A percentile compares a stretch with the other conserved stretches of the same genome.
Conservation (phyloP, 2,113 vertebrate genomes). For the Nyctibius bracteatus region DNA sequence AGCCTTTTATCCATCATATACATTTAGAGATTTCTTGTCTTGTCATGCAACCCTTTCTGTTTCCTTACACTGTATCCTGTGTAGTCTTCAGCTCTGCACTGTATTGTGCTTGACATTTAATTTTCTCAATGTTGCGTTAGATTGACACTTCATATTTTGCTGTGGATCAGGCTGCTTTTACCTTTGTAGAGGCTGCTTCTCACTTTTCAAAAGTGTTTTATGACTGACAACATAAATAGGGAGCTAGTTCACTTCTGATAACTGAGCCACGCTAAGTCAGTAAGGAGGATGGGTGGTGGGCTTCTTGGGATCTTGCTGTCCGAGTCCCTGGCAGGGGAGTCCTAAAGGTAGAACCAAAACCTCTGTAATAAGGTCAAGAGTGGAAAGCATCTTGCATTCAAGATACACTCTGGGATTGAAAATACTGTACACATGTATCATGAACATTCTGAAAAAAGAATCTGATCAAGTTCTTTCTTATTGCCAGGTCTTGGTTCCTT, state of each 20-base stretch:
- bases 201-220: neutral
- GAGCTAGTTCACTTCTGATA: neutral
- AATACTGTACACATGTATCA: neutral
- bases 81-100: neutral
- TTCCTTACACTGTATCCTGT: neutral
- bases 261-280: accelerated
- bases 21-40: neutral
- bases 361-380: neutral
- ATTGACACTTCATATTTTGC: neutral
- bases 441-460: neutral
- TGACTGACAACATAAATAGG: neutral
- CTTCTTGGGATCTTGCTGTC: neutral
- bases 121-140: neutral
- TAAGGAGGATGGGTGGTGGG: neutral
- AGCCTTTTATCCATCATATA: neutral
- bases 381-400: neutral
- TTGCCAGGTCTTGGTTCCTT: neutral
- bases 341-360: neutral
- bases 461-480: neutral
- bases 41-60: neutral
- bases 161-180: neutral
- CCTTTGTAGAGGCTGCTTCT: neutral
- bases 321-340: neutral
- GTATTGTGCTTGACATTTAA: neutral
- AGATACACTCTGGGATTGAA: neutral